Evolutionary conservation across 2,888 invertebrate species (phyloP), one percentile per base, ranked within the genome.

Genomic region (Thera britannica): DNA sequence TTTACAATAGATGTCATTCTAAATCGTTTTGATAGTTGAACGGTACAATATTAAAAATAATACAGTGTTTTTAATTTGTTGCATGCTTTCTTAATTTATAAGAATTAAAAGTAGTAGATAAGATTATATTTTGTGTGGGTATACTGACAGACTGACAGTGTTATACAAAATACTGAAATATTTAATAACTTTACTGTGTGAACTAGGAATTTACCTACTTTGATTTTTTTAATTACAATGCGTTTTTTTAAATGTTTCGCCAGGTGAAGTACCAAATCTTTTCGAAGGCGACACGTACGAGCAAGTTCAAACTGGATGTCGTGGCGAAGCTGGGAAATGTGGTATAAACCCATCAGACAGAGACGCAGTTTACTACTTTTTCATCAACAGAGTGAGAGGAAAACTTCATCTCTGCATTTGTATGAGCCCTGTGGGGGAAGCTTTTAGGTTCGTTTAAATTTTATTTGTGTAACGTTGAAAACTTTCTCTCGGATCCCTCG

Each of bases 341-440:
- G 97, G 96, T 1, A 92, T 97, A 56, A 92, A 94, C 65, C 95
- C 96, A 57, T 93, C 94, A 7, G 94, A 95, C 70, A 96, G 98
- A 38, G 98, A 98, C 81, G 96, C 94, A 5, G 97, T 98, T 67
- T 98, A 96, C 83, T 96, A 97, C 77, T 98, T 95, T 90, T 98
- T 98, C 81, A 97, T 98, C 67, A 96, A 96, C 78, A 95, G 97
- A 70, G 97, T 98, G 38, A 94, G 98, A 52, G 96, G 95, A 67
- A 97, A 97, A 86, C 94, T 98, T 3, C 98, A 98, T 83, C 95
- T 98, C 48, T 97, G 97, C 62, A 95, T 98, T 60, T 98, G 98
- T 72, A 98, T 98, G 98, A 97, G 97, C 83, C 98, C 98, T 0
- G 97, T 98, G 0, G 98, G 98, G 0, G 97, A 97, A 83, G 96